These are phyloP conservation scores for Spermophilus dauricus DNA, from an alignment of 2,113 vertebrate genomes.

Conservation along the genomic window DNA sequence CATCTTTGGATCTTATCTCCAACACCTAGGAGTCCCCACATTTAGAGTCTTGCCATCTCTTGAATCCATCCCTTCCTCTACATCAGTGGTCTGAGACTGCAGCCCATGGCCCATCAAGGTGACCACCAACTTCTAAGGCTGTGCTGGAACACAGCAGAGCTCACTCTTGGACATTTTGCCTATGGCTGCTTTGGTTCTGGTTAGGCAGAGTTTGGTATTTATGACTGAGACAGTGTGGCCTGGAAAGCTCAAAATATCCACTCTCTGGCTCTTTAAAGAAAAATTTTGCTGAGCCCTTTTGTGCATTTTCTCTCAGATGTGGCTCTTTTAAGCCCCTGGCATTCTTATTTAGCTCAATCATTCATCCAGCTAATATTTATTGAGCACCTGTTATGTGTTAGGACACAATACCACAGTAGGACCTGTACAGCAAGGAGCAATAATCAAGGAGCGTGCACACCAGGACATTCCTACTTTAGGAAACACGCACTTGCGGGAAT, in stretches of 20 bases:
- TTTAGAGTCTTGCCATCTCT: not conserved
- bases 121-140: not conserved
- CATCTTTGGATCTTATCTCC: not conserved
- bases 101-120: not conserved
- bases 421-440: not conserved
- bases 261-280: not conserved
- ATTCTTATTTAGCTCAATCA: not conserved
- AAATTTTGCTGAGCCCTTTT: not conserved
- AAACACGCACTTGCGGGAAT: not conserved
- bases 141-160: not conserved
- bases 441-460: not conserved
- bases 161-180: not conserved
- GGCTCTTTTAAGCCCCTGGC: not conserved
- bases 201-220: not conserved
- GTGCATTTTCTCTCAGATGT: not conserved
- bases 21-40: not conserved
- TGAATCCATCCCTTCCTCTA: not conserved
- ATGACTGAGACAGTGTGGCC: not conserved
- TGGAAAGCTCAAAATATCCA: not conserved
- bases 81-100: not conserved
- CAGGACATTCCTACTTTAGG: not conserved
- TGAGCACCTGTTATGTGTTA: not conserved
- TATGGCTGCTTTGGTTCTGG: not conserved
- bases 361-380: not conserved
- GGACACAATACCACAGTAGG: not conserved